A percentile compares a stretch with the other conserved stretches of the same genome.
Evolutionary conservation across 2,888 invertebrate genomes (phyloP).

Genomic region (Sesia bembeciformis): DNA sequence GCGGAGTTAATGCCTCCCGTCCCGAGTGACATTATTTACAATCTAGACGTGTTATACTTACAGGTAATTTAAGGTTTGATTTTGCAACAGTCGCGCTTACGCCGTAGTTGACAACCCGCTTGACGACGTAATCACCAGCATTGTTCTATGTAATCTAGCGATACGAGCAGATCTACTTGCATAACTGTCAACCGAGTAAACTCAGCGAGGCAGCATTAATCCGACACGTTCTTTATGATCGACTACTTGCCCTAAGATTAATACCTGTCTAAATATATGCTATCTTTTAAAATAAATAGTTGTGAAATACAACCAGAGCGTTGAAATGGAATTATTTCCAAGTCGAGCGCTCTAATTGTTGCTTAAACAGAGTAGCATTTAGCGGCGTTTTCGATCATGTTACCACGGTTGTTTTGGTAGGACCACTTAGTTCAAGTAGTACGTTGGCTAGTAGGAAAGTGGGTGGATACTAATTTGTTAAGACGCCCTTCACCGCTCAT

Average conservation of each 20-base stretch:
- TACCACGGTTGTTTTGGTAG: conserved; percentile 30
- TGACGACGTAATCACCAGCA: conserved; percentile 66
- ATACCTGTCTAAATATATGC: conserved; percentile 46
- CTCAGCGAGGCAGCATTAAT: conserved; percentile 49
- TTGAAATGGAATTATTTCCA: conserved; percentile 34
- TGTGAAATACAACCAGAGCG: conserved; percentile 42
- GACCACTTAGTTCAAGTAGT: conserved; percentile 49
- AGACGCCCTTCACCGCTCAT: conserved; percentile 69
- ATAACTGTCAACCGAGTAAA: conserved; percentile 63
- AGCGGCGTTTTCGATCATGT: conserved; percentile 29
- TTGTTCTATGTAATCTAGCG: conserved; percentile 67
- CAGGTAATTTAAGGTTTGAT: conserved; percentile 61
- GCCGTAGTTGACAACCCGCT: conserved; percentile 50
- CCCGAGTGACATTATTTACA: conserved; percentile 61
- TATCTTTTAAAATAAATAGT: conserved; percentile 43
- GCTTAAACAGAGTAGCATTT: conserved; percentile 24
- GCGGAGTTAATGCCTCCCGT: conserved; percentile 44
- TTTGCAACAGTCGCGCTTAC: conserved; percentile 51
- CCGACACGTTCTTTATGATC: conserved; percentile 60
- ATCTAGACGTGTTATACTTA: conserved; percentile 50
- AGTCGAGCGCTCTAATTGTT: conserved; percentile 17
- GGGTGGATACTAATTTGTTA: conserved; percentile 66
- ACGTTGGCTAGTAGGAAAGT: conserved; percentile 57
- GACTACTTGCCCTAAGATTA: conserved; percentile 52
- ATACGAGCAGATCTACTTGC: conserved; percentile 65